These are phyloP conservation scores for Tenodera sinensis DNA, from an alignment of 2,888 invertebrate species.

Conservation along the genomic window DNA sequence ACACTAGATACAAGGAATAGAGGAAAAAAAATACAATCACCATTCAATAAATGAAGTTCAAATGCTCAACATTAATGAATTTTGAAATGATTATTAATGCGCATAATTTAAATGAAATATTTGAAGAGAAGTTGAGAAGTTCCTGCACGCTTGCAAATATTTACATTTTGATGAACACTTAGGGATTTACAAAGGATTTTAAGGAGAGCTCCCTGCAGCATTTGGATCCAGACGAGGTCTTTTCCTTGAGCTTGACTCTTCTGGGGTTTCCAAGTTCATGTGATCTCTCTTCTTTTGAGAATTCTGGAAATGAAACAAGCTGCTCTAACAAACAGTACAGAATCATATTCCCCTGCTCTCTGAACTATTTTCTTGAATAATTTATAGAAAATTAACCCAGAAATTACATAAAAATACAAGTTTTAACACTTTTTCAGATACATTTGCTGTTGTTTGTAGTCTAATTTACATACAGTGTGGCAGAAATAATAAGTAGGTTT, in stretches of 20 bases:
- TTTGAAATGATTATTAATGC: neutral
- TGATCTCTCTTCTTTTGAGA: slow-evolving; percentile 60
- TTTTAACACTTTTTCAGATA: no score
- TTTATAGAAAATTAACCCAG: no score
- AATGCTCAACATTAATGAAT: neutral
- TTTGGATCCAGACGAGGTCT: slow-evolving; percentile 54
- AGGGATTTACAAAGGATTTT: neutral
- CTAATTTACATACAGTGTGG: no score
- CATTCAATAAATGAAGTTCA: neutral
- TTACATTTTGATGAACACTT: neutral
- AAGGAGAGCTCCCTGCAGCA: slow-evolving; percentile 21
- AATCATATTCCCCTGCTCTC: neutral
- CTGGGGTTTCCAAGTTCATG: slow-evolving; percentile 49
- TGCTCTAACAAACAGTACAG: slow-evolving; percentile 12
- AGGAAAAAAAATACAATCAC: neutral
- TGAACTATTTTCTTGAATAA: neutral
- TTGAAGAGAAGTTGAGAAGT: neutral
- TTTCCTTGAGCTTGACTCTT: slow-evolving; percentile 58
- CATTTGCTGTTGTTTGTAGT: no score
- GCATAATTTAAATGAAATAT: neutral
- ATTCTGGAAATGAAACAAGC: slow-evolving; percentile 46
- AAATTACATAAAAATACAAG: no score
- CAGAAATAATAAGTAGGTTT: no score
- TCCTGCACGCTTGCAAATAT: neutral
- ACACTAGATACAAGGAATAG: neutral